Percentiles rank a stretch among this genome's conserved stretches.
phyloP scores from a whole-genome alignment of 2,113 vertebrate species.

The Galbula dea region DNA sequence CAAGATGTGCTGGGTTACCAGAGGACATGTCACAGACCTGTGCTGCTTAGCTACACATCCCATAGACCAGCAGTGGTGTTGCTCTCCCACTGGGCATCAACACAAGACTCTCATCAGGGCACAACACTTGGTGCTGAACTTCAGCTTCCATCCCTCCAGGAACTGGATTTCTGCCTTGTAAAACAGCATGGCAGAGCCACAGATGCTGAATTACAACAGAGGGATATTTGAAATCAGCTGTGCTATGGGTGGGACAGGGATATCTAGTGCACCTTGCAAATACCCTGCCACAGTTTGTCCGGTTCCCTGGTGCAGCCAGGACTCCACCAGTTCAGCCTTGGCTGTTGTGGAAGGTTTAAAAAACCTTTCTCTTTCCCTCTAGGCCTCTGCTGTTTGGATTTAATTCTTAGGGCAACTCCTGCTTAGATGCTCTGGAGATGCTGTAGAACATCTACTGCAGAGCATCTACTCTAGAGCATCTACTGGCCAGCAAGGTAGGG shows the following conservation, averaged over 20 bases:
- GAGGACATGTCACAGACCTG: not conserved
- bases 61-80: not conserved
- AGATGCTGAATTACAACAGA: not conserved
- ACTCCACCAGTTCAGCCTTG: not conserved
- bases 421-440: not conserved
- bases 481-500: fast-evolving
- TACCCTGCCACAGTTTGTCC: not conserved
- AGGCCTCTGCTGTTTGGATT: not conserved
- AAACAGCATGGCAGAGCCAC: not conserved
- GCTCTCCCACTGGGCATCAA: not conserved
- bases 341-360: not conserved
- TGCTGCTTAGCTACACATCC: not conserved
- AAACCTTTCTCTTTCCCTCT: not conserved
- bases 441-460: not conserved
- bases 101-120: not conserved
- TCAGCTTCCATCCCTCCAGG: not conserved
- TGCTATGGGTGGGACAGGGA: not conserved
- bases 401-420: not conserved
- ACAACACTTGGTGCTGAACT: not conserved
- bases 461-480: not conserved
- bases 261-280: fast-evolving
- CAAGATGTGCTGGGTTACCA: not conserved
- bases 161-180: not conserved
- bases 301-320: not conserved
- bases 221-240: fast-evolving